Evolutionary conservation across 2,888 invertebrate species (phyloP), one percentile per base, ranked within the genome.

Genomic region (Megalurothrips usitatus): DNA sequence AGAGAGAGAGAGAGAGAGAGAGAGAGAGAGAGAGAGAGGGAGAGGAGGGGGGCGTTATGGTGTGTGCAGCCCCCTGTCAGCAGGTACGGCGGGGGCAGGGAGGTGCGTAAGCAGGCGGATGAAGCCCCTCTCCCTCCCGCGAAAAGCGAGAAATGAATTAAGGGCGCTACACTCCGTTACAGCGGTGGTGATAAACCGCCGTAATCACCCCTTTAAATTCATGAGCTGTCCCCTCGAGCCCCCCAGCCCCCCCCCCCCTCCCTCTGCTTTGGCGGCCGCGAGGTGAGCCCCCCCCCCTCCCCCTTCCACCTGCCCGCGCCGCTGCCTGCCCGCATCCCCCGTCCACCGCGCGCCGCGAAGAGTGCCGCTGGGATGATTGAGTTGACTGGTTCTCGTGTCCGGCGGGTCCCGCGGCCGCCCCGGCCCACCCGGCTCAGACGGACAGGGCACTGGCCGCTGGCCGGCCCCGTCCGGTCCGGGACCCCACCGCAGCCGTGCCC

Each of bases 161-260:
- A 75, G 26, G 68, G 68, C 23, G 68, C 68, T 26, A 75, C 68
- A 26, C 68, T 75, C 68, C 68, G 68, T 58, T 58, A 58, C 58
- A 58, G 58, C 23, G 26, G 23, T 26, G 68, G 26, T 26, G 68
- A 75, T 75, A 75, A 75, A 75, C 68, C 68, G 26, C 23, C 68
- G 68, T 75, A 75, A 75, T 75, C 68, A 75, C 68, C 68, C 68
- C 68, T 75, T 75, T 75, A 75, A 75, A 75, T 75, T 75, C 68
- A 75, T 75, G 68, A 75, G 68, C 68, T 75, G 58, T 58, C 58
- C 58, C 58, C 58, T 14, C 58, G 58, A n/a, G 58, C 14, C 58
- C 58, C 58, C 58, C 1, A 10, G 52, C 6, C 52, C 14, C 52
- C 52, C 6, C 52, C 2, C 58, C 52, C 14, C 52, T 17, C 1